A percentile compares a stretch with the other conserved stretches of the same genome.
Conservation (phyloP, 2,113 vertebrate species). For the Rhodinocichla rosea region DNA sequence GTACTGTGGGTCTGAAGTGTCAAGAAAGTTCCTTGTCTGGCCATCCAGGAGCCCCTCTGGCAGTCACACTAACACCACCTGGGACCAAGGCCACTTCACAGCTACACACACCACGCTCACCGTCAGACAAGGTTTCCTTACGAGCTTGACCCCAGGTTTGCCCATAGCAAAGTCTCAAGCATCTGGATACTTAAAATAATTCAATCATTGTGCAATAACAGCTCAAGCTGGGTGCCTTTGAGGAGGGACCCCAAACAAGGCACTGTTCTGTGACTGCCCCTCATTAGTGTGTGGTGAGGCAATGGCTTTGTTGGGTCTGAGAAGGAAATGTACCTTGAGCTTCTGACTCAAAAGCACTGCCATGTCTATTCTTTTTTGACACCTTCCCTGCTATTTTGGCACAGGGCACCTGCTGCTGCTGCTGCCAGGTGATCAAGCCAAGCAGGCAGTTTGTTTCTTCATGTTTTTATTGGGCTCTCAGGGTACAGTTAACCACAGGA, state of each 20-base stretch:
- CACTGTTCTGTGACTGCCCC: rapidly evolving
- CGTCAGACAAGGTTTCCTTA: not conserved
- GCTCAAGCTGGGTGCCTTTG: not conserved
- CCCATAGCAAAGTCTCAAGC: not conserved
- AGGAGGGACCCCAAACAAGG: not conserved
- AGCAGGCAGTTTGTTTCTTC: not conserved
- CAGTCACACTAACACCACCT: not conserved
- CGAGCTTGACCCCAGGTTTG: not conserved
- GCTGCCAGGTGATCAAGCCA: not conserved
- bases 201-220: not conserved
- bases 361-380: rapidly evolving
- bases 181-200: not conserved
- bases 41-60: not conserved
- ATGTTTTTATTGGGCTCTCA: not conserved
- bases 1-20: not conserved
- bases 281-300: not conserved
- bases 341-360: not conserved
- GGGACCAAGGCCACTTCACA: not conserved
- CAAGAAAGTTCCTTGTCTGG: not conserved
- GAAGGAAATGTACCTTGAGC: rapidly evolving
- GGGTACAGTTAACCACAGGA: not conserved
- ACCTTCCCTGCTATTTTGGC: not conserved
- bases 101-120: not conserved
- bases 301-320: not conserved
- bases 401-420: not conserved